phyloP scores from a whole-genome alignment of 1,140 invertebrate genomes.

The Ptiloglossa arizonensis region DNA sequence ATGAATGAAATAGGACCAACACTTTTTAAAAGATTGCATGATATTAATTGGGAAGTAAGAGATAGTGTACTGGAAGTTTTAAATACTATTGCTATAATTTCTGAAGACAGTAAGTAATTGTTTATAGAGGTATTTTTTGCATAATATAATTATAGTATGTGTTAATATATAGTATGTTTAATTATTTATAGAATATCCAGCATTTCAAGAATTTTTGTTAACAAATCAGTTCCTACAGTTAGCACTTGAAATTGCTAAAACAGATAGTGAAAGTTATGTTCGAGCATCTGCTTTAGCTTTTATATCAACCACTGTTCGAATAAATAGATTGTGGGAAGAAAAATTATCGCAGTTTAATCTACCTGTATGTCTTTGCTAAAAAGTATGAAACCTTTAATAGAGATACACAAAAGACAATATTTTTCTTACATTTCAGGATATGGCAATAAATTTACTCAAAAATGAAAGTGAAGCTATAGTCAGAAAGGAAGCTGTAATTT shows the following conservation, averaged over 20 bases:
- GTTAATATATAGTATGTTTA: neutral
- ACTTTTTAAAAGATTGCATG: conserved; percentile 86
- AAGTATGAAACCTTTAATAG: neutral
- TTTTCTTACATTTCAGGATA: conserved; percentile 82
- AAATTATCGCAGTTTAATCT: conserved; percentile 84
- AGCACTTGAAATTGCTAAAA: conserved; percentile 84
- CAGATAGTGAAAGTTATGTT: conserved; percentile 87
- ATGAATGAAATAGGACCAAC: conserved; percentile 85
- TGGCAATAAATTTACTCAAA: conserved; percentile 84
- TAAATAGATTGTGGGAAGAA: conserved; percentile 85
- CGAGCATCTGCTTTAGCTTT: conserved; percentile 88
- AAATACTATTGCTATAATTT: conserved; percentile 86
- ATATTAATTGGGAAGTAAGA: conserved; percentile 88
- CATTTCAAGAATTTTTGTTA: conserved; percentile 88
- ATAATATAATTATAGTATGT: conserved; percentile 1
- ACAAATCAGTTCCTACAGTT: conserved; percentile 85
- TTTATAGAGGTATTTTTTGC: neutral
- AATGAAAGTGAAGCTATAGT: conserved; percentile 89
- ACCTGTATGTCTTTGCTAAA: conserved; percentile 81
- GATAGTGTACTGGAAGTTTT: conserved; percentile 88
- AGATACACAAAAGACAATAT: conserved; percentile 15
- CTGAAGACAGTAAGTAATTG: conserved; percentile 85
- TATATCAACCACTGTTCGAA: conserved; percentile 85
- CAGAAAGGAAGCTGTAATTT: conserved; percentile 86
- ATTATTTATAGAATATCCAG: conserved; percentile 86